A percentile compares a stretch with the other conserved stretches of the same genome.
Conservation (phyloP, 2,113 vertebrate species). For the Psammodynastes pulverulentus region DNA sequence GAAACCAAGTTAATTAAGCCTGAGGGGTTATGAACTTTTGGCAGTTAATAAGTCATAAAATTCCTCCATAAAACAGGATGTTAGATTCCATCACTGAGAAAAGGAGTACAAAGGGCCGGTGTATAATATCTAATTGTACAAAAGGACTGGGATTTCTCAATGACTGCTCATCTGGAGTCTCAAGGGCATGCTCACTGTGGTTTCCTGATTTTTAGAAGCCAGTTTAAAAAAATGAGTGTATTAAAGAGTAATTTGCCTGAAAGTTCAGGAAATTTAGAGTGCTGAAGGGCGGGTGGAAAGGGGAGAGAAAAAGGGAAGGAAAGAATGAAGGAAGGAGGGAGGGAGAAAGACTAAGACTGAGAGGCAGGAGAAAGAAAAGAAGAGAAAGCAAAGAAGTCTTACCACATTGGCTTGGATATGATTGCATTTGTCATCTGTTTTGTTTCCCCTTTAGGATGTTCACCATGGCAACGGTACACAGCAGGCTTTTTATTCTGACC, state of each 20-base stretch:
- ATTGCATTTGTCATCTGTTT: slow-evolving; percentile 90
- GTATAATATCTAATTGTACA: slow-evolving; percentile 89
- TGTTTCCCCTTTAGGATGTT: slow-evolving; percentile 87
- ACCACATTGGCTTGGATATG: slow-evolving; percentile 73
- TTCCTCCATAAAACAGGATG: slow-evolving; percentile 89
- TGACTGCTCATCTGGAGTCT: slow-evolving; percentile 86
- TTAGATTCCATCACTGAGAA: slow-evolving; percentile 89
- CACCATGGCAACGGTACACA: slow-evolving; percentile 91
- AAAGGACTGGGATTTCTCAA: slow-evolving; percentile 91
- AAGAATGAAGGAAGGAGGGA: slow-evolving; percentile 64
- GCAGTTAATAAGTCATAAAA: slow-evolving; percentile 99
- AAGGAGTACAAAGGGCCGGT: slow-evolving; percentile 87
- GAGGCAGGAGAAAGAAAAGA: slow-evolving; percentile 47
- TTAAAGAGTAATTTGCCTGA: slow-evolving; percentile 89
- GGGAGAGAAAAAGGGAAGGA: slow-evolving; percentile 68
- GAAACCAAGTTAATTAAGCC: slow-evolving; percentile 90
- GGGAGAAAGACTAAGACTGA: slow-evolving; percentile 58
- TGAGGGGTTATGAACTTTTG: slow-evolving; percentile 96
- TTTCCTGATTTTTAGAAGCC: slow-evolving; percentile 90
- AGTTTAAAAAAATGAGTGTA: slow-evolving; percentile 87
- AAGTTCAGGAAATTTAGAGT: slow-evolving; percentile 77
- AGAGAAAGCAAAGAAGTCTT: slow-evolving; percentile 66
- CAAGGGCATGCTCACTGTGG: slow-evolving; percentile 82
- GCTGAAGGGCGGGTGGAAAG: slow-evolving; percentile 56
- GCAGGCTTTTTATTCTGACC: slow-evolving; percentile 87